Evolutionary conservation across 2,888 invertebrate species (phyloP), one percentile per base, ranked within the genome.

Genomic region (Hirtodrosophila cameraria): DNA sequence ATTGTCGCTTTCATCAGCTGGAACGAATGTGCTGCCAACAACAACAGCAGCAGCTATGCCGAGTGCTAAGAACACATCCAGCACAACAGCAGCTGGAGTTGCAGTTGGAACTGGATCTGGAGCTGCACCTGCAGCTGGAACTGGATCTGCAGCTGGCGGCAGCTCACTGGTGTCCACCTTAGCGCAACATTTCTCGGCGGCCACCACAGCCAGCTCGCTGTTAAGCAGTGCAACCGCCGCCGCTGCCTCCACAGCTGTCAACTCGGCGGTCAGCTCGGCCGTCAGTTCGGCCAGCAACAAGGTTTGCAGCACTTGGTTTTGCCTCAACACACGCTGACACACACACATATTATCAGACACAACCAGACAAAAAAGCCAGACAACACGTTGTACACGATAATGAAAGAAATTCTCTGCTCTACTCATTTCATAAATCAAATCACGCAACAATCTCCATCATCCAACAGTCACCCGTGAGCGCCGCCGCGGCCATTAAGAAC

Each of bases 401-500:
- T 76, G 54, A 72, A 59, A n/a, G 57, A 79, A 74, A 71, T 75
- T 58, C 68, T 75, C 63, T 66, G 72, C 81, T 85, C 58, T 73
- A 59, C 66, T 84, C 85, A 81, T 81, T 84, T 84, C 80, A 80
- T 80, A 75, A 74, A 67, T 68, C 68, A 55, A 73, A 53, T 73
- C 67, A 71, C 69, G 73, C 65, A 49, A 70, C 65, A 49, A 70
- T 39, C 63, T 63, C 59, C 49, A 49, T 55, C 66, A 62, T 50
- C 25, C 55, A 60, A 62, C 74, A 89, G 89, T 88, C 89, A 53
- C 86, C 89, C 39, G 88, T 89, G 38, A 89, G 88, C 53, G 88
- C 88, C 54, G 89, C 89, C 42, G 87, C 89, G 43, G 89, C 89
- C 42, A 89, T 89, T 49, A 89, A 89, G 74, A 89, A 75, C 59